A percentile compares a stretch with the other conserved stretches of the same genome.
phyloP scores from a whole-genome alignment of 2,797 vertebrate species.

The Lepus townsendii region DNA sequence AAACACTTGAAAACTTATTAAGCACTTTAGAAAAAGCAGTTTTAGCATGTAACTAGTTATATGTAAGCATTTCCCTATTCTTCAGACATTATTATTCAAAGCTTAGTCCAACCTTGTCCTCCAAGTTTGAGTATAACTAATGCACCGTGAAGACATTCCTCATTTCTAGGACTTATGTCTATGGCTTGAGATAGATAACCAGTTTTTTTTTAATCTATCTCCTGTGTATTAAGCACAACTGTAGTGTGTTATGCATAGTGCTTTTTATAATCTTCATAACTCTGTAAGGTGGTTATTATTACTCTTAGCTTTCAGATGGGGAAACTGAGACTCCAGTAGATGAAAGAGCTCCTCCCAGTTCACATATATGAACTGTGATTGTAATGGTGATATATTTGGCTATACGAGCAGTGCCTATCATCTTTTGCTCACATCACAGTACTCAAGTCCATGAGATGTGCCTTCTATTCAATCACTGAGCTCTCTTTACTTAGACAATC shows the following conservation, averaged over 20 bases:
- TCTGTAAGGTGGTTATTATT: too few relatives aligned
- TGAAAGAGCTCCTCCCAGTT: not conserved
- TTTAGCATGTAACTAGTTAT: not conserved
- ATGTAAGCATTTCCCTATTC: not conserved
- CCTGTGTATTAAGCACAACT: not conserved
- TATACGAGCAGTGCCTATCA: not conserved
- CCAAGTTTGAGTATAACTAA: not conserved
- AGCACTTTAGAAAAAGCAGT: not conserved
- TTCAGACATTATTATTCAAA: not conserved
- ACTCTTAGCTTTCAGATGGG: too few relatives aligned
- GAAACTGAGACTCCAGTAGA: not conserved
- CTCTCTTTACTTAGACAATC: conserved; percentile 8
- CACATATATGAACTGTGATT: not conserved
- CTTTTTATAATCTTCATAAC: not conserved
- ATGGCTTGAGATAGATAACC: not conserved
- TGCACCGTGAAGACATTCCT: not conserved
- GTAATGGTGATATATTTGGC: not conserved
- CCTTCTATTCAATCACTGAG: not conserved
- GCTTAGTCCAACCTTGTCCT: not conserved
- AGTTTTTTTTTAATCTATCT: not conserved
- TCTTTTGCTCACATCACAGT: not conserved
- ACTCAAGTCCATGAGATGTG: not conserved
- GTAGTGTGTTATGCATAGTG: not conserved
- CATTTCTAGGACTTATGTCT: not conserved
- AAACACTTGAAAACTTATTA: not conserved